Evolutionary conservation across 2,888 invertebrate species (phyloP), one percentile per base, ranked within the genome.

Genomic region (Stegophylla sp.): DNA sequence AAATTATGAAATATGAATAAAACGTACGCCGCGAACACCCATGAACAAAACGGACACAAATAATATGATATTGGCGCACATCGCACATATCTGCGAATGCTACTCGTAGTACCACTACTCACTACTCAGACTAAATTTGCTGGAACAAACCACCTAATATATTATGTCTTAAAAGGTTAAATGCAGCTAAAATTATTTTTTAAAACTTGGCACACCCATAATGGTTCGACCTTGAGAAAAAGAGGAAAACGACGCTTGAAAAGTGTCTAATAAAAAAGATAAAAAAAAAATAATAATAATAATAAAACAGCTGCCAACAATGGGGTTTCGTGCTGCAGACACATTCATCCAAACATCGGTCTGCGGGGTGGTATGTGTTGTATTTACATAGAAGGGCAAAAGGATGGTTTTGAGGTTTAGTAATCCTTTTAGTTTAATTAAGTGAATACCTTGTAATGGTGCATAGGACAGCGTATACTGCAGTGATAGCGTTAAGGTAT

Each of bases 341-440:
- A 79, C 71, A 79, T 79, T 79, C 69, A 67, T 59, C 28, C 69
- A 64, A n/a, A 53, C 59, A 26, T 26, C 63, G 41, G 66, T 64
- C 23, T 75, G 41, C 26, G 20, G 41, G 34, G 69, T 71, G 51
- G n/a, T n/a, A n/a, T n/a, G n/a, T n/a, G n/a, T n/a, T 79, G 61
- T 71, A 79, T 79, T 79, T 77, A 77, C 77, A 69, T 69, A 69
- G 69, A 45, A 59, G 53, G 66, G 53, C 17, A 23, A 41, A 51
- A n/a, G 61, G 48, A 61, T 34, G 53, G 56, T 61, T 79, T 79
- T 28, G 48, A 61, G 59, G 45, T 69, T 69, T 41, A 28, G 66
- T 79, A 79, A 79, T 79, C 79, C 79, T 77, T 77, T 77, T 77
- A 77, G 69, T 69, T 69, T 77, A 77, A 77, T 77, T 67, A 77